A percentile compares a stretch with the other conserved stretches of the same genome.
phyloP scores from a whole-genome alignment of 2,113 vertebrate genomes.

The Burhinus oedicnemus region DNA sequence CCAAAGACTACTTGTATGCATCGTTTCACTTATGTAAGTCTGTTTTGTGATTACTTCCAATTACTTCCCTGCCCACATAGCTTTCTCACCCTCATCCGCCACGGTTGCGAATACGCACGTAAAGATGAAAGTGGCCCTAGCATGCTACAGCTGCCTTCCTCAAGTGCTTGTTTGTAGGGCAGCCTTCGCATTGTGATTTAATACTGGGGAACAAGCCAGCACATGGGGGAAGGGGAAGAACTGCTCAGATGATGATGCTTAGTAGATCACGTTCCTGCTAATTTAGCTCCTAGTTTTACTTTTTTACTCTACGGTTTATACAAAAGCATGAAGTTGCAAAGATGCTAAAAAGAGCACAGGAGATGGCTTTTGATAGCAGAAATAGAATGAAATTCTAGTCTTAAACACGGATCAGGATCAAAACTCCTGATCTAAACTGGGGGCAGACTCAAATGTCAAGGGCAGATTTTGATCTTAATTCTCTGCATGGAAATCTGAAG shows the following conservation, averaged over 20 bases:
- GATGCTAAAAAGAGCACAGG: neutral
- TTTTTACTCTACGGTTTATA: neutral
- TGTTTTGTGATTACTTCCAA: slow-evolving; percentile 44
- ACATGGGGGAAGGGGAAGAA: neutral
- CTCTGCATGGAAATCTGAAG: neutral
- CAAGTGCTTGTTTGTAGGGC: slow-evolving; percentile 19
- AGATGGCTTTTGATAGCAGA: neutral
- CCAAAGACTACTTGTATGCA: slow-evolving; percentile 50
- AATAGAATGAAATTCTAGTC: neutral
- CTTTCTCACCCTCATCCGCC: slow-evolving; percentile 25
- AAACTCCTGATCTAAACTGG: neutral
- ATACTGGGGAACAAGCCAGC: neutral
- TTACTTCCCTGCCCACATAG: slow-evolving; percentile 43
- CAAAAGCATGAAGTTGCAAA: neutral
- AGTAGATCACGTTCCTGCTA: neutral
- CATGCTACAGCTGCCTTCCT: neutral
- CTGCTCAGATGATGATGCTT: neutral
- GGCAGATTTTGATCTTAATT: neutral
- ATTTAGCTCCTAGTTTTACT: neutral
- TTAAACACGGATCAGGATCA: neutral
- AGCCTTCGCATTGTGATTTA: neutral
- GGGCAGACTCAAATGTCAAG: neutral
- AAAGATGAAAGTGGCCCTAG: neutral
- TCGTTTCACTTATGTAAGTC: slow-evolving; percentile 57
- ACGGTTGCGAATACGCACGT: neutral